Evolutionary conservation across 2,888 invertebrate genomes (phyloP).

Genomic region (Protophormia terraenovae): DNA sequence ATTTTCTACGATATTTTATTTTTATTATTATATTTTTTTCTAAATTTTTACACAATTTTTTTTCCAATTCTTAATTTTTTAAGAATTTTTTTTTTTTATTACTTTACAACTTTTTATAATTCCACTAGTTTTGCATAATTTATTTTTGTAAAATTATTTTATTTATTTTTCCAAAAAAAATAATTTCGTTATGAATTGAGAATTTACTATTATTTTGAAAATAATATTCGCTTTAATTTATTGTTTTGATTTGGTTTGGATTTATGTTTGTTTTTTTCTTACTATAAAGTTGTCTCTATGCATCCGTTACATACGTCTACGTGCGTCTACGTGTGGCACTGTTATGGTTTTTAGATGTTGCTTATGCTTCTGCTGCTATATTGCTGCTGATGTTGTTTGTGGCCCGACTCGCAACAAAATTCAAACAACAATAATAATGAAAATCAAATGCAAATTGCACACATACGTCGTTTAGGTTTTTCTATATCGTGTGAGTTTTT

Average conservation of each 20-base stretch:
- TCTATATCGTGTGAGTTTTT: constrained; percentile 28
- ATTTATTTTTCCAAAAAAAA: too few relatives aligned
- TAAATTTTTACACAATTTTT: neutral
- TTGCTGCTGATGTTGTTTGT: constrained; percentile 53
- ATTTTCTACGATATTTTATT: neutral
- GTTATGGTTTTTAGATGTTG: constrained; percentile 77
- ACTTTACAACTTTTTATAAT: neutral
- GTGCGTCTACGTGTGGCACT: constrained; percentile 80
- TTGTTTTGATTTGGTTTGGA: constrained; percentile 42
- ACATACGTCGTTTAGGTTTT: constrained; percentile 39
- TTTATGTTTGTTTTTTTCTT: constrained; percentile 47
- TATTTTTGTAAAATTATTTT: too few relatives aligned
- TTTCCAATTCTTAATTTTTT: neutral
- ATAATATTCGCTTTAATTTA: constrained; percentile 28
- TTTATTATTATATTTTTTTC: neutral
- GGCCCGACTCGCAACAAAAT: constrained; percentile 44
- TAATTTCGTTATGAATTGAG: constrained; percentile 5
- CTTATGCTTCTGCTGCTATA: constrained; percentile 44
- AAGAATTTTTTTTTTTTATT: neutral
- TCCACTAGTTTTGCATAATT: constrained; percentile 14
- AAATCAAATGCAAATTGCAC: constrained; percentile 69
- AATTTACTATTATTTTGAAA: constrained; percentile 15
- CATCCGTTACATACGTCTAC: constrained; percentile 76
- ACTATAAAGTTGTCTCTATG: constrained; percentile 35
- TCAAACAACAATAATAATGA: constrained; percentile 56